Base-by-base conservation (phyloP, 2,113 vertebrate species). In the Polypterus bichir region DNA sequence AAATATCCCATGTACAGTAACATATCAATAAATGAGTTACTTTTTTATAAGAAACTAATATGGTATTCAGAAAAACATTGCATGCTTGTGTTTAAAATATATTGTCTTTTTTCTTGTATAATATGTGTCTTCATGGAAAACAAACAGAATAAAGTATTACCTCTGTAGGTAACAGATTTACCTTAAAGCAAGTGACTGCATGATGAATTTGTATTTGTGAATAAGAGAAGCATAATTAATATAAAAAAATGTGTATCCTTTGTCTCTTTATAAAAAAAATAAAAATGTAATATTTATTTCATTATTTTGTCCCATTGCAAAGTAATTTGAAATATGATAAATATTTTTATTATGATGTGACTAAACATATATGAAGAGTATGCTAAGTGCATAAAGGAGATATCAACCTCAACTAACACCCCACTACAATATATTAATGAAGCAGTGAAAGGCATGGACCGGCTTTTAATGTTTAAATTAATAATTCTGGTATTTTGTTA, bases 51-150 rank as follows among this genome's bases (percentile, higher is more conserved):
- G 27, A 27, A 27, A 27, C 27, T 27, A 27, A 27, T 52, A 52
- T 52, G 51, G 51, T 52, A 52, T 27, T 27, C 51, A 52, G 51
- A 69, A 65, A 44, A 53, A 62, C 77, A 73, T 76, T 85, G 81
- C 84, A 84, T 84, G 79, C 73, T 67, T 76, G 78, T 76, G 49
- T 49, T 65, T 73, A 62, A 66, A 67, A 73, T 74, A 67, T 79
- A 71, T 71, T 69, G 78, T 83, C 66, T 61, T 73, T 80, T 62
- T 63, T 74, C 75, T 79, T 71, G 69, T 72, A 77, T 76, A 67
- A 75, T 68, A 74, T 75, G 74, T 27, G 27, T 27, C 27, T 27
- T 27, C 27, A 27, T 27, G 27, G 27, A 27, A 27, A 27, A 27
- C 27, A 27, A 27, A 27, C 27, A 27, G 27, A 27, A 27, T 27